Conservation (phyloP, 92 coral and sea anemone species). For the Siderastrea radians region DNA sequence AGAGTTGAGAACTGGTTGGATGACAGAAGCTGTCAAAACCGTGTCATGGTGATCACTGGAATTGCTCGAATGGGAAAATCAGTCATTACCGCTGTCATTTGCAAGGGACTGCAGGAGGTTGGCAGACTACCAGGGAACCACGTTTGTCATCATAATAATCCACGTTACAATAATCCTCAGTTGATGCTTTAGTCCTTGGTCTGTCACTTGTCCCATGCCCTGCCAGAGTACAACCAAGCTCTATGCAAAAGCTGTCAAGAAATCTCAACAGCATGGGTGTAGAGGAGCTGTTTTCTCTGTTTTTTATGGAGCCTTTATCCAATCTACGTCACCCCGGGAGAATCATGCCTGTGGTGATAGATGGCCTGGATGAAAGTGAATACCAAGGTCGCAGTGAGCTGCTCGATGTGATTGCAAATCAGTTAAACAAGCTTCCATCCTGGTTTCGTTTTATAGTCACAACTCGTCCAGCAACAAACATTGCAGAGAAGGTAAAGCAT, state of each 20-base stretch:
- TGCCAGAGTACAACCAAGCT: slow-evolving; percentile 54
- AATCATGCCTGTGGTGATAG: slow-evolving; percentile 53
- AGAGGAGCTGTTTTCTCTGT: slow-evolving; percentile 56
- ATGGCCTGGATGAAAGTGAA: slow-evolving; percentile 74
- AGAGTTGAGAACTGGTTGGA: slow-evolving; percentile 44
- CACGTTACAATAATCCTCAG: slow-evolving; percentile 50
- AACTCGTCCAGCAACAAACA: slow-evolving; percentile 58
- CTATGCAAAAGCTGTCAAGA: slow-evolving; percentile 56
- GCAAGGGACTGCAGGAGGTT: slow-evolving; percentile 42
- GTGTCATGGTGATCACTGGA: slow-evolving; percentile 53
- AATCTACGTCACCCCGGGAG: slow-evolving; percentile 40
- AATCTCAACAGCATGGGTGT: slow-evolving; percentile 31
- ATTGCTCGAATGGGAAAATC: slow-evolving; percentile 75
- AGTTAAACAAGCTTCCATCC: slow-evolving; percentile 44
- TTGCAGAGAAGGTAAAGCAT: slow-evolving; percentile 6
- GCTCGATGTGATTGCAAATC: slow-evolving; percentile 46
- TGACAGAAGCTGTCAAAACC: slow-evolving; percentile 36
- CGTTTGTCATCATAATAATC: slow-evolving; percentile 59
- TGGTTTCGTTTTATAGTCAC: slow-evolving; percentile 68
- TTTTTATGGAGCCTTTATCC: slow-evolving; percentile 61
- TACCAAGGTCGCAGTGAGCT: slow-evolving; percentile 47
- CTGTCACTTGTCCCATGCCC: slow-evolving; percentile 43
- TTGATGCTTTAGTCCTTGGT: slow-evolving; percentile 70
- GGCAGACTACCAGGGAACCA: slow-evolving; percentile 59
- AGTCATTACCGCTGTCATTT: slow-evolving; percentile 59